Conservation (phyloP, 2,797 vertebrate genomes). For the Macrochelys suwanniensis region DNA sequence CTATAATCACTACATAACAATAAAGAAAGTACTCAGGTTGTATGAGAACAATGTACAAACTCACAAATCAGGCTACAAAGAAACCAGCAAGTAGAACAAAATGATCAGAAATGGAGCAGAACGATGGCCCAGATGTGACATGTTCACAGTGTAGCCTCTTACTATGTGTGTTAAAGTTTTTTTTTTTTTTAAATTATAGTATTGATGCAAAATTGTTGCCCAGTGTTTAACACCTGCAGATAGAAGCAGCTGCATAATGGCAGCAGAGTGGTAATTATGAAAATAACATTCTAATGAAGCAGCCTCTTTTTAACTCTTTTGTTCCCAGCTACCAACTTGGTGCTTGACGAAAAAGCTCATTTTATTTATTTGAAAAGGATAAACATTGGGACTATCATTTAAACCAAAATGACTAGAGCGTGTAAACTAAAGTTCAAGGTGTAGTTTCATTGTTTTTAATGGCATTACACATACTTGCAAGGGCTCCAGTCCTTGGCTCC, state of each 20-base stretch:
- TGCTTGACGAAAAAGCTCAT: constrained; percentile 29
- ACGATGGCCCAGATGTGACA: constrained; percentile 16
- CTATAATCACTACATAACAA: neutral
- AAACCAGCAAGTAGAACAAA: neutral
- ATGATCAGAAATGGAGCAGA: neutral
- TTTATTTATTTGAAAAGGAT: constrained; percentile 15
- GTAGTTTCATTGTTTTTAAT: neutral
- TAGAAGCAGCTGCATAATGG: constrained; percentile 59
- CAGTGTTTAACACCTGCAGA: constrained; percentile 62
- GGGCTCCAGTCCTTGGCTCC: neutral
- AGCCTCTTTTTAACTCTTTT: constrained; percentile 61
- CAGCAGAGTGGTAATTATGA: constrained; percentile 37
- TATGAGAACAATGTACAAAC: neutral
- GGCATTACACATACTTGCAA: neutral
- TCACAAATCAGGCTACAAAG: neutral
- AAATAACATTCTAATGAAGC: constrained; percentile 61
- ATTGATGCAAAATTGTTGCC: neutral
- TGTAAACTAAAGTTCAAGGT: neutral
- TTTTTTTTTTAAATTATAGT: neutral
- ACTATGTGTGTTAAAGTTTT: constrained; percentile 1
- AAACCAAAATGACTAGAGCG: neutral
- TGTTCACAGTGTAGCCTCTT: neutral
- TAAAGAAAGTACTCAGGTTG: neutral
- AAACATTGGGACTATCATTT: constrained; percentile 9
- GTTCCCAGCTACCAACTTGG: constrained; percentile 6